These are phyloP conservation scores for Heterotilapia buettikoferi DNA, from an alignment of 2,113 vertebrate species.

Conservation along the genomic window DNA sequence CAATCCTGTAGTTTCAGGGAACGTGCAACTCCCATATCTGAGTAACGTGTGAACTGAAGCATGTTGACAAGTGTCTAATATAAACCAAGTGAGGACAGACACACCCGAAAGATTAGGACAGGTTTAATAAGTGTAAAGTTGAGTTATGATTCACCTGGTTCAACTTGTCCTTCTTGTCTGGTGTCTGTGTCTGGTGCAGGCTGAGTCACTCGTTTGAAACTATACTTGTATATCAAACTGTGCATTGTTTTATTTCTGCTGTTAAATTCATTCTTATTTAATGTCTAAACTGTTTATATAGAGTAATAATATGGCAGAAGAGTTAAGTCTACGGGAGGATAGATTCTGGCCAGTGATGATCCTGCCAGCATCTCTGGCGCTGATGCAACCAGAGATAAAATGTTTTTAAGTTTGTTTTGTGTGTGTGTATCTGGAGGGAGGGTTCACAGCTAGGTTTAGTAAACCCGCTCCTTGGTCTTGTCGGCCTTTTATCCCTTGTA, in stretches of 20 bases:
- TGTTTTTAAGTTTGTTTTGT: background rate
- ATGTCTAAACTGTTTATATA: background rate
- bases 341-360: background rate
- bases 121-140: background rate
- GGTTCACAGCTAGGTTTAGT: background rate
- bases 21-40: background rate
- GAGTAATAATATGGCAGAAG: background rate
- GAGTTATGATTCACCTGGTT: background rate
- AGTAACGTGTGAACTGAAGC: background rate
- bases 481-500: background rate
- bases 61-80: background rate
- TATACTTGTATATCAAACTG: background rate
- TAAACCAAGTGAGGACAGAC: background rate
- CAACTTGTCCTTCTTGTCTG: background rate
- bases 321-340: background rate
- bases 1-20: background rate
- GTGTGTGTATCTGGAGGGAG: background rate
- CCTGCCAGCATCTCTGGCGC: fast-evolving
- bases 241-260: background rate
- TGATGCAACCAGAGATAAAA: background rate
- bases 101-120: background rate
- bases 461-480: background rate
- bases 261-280: background rate
- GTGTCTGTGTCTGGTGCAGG: background rate
- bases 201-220: background rate